These are phyloP conservation scores for Neoaliturus tenellus DNA, from an alignment of 2,888 invertebrate genomes.

Conservation along the genomic window DNA sequence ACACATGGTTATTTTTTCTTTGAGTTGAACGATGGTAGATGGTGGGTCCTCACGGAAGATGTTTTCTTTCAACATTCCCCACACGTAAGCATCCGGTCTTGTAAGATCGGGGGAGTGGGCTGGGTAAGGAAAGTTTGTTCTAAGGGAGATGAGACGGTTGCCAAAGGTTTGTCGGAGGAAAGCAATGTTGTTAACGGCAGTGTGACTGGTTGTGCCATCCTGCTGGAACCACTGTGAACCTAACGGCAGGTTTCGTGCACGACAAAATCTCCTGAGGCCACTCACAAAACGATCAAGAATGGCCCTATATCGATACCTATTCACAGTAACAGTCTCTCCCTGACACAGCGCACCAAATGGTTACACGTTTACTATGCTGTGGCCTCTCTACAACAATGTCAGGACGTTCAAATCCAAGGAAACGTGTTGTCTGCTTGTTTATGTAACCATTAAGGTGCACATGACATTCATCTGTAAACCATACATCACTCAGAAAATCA, in stretches of 20 bases:
- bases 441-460: constrained; percentile 15
- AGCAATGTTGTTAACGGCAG: constrained; percentile 6
- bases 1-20: not conserved
- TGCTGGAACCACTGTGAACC: constrained; percentile 27
- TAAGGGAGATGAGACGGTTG: constrained; percentile 27
- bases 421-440: constrained; percentile 33
- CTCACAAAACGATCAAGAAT: not conserved
- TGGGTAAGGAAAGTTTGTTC: constrained; percentile 31
- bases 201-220: constrained; percentile 22
- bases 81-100: constrained; percentile 22
- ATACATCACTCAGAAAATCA: not conserved
- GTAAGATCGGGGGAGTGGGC: constrained; percentile 6
- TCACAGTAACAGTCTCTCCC: not conserved
- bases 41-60: constrained; percentile 31
- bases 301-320: not conserved
- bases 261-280: not conserved
- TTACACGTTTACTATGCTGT: constrained; percentile 11
- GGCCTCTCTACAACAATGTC: constrained; percentile 27
- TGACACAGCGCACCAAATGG: constrained; percentile 24
- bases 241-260: constrained; percentile 27
- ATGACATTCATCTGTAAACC: constrained; percentile 33
- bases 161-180: constrained; percentile 8
- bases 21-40: not conserved
- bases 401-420: constrained; percentile 26
- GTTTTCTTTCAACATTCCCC: constrained; percentile 31